phyloP scores from a whole-genome alignment of 2,797 vertebrate genomes.

The Gymnoscopelus braueri region DNA sequence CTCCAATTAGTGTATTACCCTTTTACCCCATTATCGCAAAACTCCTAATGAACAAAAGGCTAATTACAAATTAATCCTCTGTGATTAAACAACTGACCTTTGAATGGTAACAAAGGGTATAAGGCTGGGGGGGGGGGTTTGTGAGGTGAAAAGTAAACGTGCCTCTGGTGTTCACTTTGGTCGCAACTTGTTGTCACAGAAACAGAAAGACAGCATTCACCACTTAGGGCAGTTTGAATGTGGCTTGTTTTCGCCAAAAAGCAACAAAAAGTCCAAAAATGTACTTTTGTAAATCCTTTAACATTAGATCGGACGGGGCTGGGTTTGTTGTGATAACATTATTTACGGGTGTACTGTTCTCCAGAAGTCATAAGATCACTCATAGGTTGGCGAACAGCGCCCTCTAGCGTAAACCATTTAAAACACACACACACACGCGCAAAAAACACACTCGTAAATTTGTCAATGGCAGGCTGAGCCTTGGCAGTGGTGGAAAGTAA shows the following conservation, averaged over 20 bases:
- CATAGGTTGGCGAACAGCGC: too few relatives aligned
- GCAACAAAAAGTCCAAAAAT: too few relatives aligned
- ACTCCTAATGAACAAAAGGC: constrained; percentile 71
- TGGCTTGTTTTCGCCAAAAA: neutral
- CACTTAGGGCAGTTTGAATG: neutral
- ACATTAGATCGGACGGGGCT: too few relatives aligned
- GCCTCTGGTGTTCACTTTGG: constrained; percentile 12
- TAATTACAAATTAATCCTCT: constrained; percentile 71
- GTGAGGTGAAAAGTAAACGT: constrained; percentile 31
- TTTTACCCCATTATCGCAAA: constrained; percentile 60
- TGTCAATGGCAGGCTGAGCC: too few relatives aligned
- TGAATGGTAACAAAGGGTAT: constrained; percentile 34
- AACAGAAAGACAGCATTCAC: constrained; percentile 10
- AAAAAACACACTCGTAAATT: too few relatives aligned
- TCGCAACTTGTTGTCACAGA: constrained; percentile 33
- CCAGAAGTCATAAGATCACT: neutral
- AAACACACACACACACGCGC: too few relatives aligned
- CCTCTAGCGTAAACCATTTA: too few relatives aligned
- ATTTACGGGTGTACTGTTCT: neutral
- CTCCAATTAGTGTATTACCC: constrained; percentile 64
- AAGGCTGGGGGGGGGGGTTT: constrained; percentile 27
- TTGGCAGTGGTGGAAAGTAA: too few relatives aligned
- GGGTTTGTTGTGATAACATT: neutral
- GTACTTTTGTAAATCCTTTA: too few relatives aligned
- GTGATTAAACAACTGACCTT: constrained; percentile 54